These are phyloP conservation scores for Globicephala melas DNA, from an alignment of 2,113 vertebrate species.

Conservation along the genomic window DNA sequence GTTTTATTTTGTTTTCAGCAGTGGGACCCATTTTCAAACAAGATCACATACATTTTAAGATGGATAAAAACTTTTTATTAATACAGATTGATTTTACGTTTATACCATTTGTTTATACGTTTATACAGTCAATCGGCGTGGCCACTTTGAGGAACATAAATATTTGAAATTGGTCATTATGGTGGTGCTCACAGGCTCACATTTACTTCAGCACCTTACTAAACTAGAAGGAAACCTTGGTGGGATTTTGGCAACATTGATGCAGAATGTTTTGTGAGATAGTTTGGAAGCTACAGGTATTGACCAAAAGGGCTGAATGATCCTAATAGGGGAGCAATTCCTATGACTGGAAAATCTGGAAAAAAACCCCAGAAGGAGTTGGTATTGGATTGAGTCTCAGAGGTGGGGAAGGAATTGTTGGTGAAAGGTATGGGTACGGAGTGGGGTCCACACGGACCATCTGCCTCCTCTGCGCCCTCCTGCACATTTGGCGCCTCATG, in stretches of 20 bases:
- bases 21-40: neutral
- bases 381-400: neutral
- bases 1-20: slow-evolving; percentile 2
- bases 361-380: neutral
- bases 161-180: neutral
- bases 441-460: too few relatives aligned
- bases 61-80: neutral
- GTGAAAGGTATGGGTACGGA: neutral
- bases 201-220: neutral
- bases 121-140: neutral
- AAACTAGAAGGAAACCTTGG: neutral
- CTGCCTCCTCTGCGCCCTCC: neutral
- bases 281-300: neutral
- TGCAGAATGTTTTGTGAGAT: neutral
- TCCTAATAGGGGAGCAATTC: neutral
- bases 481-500: neutral
- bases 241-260: neutral
- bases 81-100: neutral
- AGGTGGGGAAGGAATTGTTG: neutral
- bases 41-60: neutral
- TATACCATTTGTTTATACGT: neutral
- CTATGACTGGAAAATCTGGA: neutral
- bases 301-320: neutral
- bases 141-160: neutral
- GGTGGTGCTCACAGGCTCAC: neutral